Percentiles rank a stretch among this genome's conserved stretches.
These are phyloP conservation scores for Anastrepha ludens DNA, from an alignment of 1,140 invertebrate genomes.

Conservation along the genomic window DNA sequence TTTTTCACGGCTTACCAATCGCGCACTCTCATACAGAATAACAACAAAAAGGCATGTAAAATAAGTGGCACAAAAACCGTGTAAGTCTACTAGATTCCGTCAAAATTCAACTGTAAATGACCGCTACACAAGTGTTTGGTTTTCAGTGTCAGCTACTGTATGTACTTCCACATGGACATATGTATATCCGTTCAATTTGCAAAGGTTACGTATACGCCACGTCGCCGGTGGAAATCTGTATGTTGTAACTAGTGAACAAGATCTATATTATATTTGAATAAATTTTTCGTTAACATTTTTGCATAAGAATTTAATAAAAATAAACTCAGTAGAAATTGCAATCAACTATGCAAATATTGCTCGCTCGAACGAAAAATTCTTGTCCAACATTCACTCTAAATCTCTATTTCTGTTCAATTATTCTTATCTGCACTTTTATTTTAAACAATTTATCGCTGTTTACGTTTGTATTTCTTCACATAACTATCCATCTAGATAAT, in stretches of 20 bases:
- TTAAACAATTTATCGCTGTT: neutral
- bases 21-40: no score
- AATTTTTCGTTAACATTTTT: neutral
- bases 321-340: neutral
- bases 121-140: no score
- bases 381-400: neutral
- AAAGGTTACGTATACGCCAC: slow-evolving; percentile 25
- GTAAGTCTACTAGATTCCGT: no score
- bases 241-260: neutral
- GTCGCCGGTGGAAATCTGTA: neutral
- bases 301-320: no score
- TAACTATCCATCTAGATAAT: neutral
- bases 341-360: slow-evolving; percentile 13
- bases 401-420: neutral
- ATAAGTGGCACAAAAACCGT: no score
- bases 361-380: neutral
- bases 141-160: no score
- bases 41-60: no score
- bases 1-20: no score
- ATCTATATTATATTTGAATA: no score
- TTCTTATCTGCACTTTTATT: neutral
- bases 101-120: no score
- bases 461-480: neutral
- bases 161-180: neutral
- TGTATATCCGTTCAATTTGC: neutral